Conservation (phyloP, 2,113 vertebrate species). For the Muscicapa adusta region DNA sequence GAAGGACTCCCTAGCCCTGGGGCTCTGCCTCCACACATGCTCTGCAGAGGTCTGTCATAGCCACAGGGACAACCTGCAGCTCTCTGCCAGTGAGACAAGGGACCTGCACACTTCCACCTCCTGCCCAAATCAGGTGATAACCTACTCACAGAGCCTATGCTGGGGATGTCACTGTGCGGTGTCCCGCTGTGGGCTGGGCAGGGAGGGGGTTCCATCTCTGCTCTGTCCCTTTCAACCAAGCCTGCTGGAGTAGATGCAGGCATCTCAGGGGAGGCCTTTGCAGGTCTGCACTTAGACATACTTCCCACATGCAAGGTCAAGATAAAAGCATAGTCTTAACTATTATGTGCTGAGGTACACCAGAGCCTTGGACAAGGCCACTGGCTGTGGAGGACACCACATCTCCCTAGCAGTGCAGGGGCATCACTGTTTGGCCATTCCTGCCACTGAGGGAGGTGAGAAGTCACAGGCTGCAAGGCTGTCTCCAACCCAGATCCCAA, state of each 20-base stretch:
- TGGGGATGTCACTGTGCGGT: background rate
- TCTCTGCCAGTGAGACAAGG: background rate
- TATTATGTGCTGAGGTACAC: background rate
- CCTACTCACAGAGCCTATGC: background rate
- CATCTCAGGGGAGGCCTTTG: background rate
- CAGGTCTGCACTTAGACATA: background rate
- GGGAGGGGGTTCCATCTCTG: background rate
- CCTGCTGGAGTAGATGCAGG: background rate
- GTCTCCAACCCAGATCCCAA: background rate
- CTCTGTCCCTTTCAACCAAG: background rate
- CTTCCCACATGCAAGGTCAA: background rate
- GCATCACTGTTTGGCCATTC: background rate
- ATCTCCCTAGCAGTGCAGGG: background rate
- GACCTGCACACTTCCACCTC: background rate
- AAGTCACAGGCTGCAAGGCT: background rate
- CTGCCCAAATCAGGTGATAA: accelerated
- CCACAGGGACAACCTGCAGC: background rate
- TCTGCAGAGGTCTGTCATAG: background rate
- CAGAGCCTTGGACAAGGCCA: background rate
- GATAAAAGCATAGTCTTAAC: background rate
- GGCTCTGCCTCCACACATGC: background rate
- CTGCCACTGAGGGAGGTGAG: background rate
- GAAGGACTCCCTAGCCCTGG: no score
- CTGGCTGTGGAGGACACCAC: accelerated
- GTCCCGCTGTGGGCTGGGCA: accelerated